Conservation (phyloP, 2,113 vertebrate species). For the Macquaria ambigua region DNA sequence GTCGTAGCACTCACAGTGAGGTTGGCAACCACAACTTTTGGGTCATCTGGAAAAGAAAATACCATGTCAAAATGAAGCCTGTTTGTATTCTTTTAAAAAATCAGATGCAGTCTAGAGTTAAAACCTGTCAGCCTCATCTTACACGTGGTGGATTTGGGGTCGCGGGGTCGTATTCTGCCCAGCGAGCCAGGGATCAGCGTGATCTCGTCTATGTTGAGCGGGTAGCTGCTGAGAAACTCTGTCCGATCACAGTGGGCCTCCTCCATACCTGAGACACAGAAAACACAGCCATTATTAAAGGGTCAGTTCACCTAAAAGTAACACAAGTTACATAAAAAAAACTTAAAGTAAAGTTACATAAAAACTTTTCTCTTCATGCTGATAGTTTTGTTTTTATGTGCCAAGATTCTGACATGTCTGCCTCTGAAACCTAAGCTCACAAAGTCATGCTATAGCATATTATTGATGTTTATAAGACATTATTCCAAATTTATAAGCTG, state of each 20-base stretch:
- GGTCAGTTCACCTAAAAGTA: not conserved
- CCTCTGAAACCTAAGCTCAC: not conserved
- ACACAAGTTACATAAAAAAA: not conserved
- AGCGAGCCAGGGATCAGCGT: constrained; percentile 92
- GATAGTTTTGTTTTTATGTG: not conserved
- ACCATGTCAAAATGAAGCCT: not conserved
- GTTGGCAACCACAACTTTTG: constrained; percentile 92
- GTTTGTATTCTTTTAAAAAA: not conserved
- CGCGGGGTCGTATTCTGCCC: constrained; percentile 91
- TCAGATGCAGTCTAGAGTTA: accelerated
- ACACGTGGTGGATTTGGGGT: constrained; percentile 89
- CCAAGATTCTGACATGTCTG: not conserved
- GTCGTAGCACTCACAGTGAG: constrained; percentile 90
- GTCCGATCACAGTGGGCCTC: constrained; percentile 95
- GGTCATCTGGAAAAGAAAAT: constrained; percentile 88
- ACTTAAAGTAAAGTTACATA: not conserved
- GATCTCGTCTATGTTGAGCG: constrained; percentile 93
- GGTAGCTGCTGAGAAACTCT: constrained; percentile 94
- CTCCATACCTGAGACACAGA: constrained; percentile 90
- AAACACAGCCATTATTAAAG: not conserved
- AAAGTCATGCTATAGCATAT: no score
- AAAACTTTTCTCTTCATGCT: not conserved
- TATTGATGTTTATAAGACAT: no score
- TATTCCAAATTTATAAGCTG: no score
- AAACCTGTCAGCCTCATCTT: constrained; percentile 54